A percentile compares a stretch with the other conserved stretches of the same genome.
phyloP scores from a whole-genome alignment of 2,113 vertebrate species.

The Crypturellus undulatus region DNA sequence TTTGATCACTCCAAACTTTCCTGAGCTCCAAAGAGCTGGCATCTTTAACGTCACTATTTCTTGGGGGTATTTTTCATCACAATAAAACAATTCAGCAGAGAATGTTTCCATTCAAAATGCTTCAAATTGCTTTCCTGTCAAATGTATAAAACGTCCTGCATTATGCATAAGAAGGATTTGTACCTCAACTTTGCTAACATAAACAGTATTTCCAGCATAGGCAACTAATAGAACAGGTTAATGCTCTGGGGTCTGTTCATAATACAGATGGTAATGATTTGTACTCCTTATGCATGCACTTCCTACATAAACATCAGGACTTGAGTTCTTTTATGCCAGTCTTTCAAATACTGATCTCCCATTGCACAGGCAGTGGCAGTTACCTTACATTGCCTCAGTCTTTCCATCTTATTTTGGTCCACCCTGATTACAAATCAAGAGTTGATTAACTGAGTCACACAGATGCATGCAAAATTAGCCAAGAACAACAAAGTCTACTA shows the following conservation, averaged over 20 bases:
- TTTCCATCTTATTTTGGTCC: not conserved
- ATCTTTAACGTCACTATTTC: not conserved
- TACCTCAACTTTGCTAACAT: conserved; percentile 47
- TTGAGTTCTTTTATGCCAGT: not conserved
- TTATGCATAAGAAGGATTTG: conserved; percentile 63
- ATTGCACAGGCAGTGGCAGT: not conserved
- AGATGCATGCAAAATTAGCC: not conserved
- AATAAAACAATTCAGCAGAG: conserved; percentile 48
- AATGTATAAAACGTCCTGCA: conserved; percentile 46
- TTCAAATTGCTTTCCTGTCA: conserved; percentile 54
- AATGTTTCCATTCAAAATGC: conserved; percentile 46
- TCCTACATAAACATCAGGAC: not conserved
- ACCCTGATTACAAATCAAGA: not conserved
- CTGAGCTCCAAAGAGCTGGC: not conserved
- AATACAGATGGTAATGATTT: conserved; percentile 33
- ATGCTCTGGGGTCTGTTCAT: conserved; percentile 41
- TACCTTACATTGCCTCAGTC: not conserved
- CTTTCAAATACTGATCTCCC: not conserved
- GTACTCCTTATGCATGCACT: not conserved
- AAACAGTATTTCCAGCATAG: conserved; percentile 39
- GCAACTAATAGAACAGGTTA: conserved; percentile 50
- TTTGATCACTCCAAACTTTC: conserved; percentile 49
- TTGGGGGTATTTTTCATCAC: conserved; percentile 43
- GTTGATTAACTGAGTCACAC: not conserved
- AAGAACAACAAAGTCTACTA: not conserved